Evolutionary conservation across 2,888 invertebrate species (phyloP).

Genomic region (Drosophila putrida): DNA sequence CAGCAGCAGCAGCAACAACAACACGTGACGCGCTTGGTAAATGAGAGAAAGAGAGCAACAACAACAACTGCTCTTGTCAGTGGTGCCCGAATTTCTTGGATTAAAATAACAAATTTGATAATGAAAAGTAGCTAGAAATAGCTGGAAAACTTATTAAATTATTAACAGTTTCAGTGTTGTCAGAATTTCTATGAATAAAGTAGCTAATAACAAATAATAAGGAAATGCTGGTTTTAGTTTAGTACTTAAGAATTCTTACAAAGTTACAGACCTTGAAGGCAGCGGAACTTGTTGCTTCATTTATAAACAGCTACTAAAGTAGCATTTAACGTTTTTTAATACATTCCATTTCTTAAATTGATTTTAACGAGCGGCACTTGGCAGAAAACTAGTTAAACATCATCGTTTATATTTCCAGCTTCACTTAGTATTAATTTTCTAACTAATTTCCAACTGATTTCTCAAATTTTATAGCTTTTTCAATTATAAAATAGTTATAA

Average conservation of each 20-base stretch:
- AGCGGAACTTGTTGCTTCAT: no score
- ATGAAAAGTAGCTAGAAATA: not conserved
- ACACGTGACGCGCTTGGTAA: conserved; percentile 63
- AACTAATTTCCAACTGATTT: no score
- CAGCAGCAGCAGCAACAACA: conserved; percentile 46
- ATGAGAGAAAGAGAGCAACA: conserved; percentile 16
- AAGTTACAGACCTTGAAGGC: no score
- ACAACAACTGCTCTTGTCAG: not conserved
- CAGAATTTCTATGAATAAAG: no score
- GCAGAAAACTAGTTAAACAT: no score
- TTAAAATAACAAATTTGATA: not conserved
- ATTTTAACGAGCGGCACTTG: not conserved
- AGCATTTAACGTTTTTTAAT: not conserved
- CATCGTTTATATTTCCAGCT: no score
- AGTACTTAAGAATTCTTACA: no score
- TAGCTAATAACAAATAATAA: no score
- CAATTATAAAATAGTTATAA: not conserved
- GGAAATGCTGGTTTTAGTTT: no score
- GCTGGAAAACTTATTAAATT: not conserved
- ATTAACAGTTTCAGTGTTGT: no score
- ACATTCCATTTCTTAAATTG: not conserved
- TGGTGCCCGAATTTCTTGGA: not conserved
- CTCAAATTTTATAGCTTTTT: no score
- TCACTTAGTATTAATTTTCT: not conserved
- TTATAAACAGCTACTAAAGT: no score